Percentiles rank a stretch among this genome's conserved stretches.
Evolutionary conservation across 2,797 vertebrate species (phyloP).

Genomic region (Gallirallus australis): DNA sequence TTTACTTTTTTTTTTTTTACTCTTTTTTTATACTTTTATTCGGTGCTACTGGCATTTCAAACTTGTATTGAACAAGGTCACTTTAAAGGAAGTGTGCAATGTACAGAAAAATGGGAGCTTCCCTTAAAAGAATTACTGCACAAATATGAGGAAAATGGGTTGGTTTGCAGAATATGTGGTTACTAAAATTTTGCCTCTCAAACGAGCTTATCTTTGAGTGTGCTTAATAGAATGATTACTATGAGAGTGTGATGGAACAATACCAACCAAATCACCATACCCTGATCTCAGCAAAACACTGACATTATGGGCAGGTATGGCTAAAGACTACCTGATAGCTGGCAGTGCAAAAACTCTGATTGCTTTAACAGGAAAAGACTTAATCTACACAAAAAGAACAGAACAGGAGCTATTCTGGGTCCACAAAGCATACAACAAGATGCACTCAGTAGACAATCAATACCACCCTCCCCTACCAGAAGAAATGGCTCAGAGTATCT

Average conservation of each 20-base stretch:
- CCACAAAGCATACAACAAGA: not conserved
- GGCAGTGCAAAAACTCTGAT: not conserved
- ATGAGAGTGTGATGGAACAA: not conserved
- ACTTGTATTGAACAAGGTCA: not conserved
- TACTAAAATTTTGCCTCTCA: not conserved
- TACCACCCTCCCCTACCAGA: not conserved
- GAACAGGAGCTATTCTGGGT: not conserved
- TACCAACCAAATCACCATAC: not conserved
- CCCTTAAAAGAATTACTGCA: not conserved
- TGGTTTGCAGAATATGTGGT: not conserved
- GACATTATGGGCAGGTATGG: not conserved
- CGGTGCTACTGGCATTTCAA: not conserved
- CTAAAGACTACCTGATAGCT: not conserved
- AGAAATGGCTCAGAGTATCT: not conserved
- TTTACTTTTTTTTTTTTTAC: too few relatives aligned
- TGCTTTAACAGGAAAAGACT: not conserved
- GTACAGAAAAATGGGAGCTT: not conserved
- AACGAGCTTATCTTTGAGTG: not conserved
- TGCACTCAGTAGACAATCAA: not conserved
- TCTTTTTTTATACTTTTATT: not conserved
- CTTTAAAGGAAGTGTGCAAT: not conserved
- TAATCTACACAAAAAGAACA: not conserved
- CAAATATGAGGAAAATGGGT: not conserved
- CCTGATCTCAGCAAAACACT: not conserved
- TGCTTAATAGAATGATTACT: not conserved